These are phyloP conservation scores for Mobula hypostoma DNA, from an alignment of 2,113 vertebrate genomes.

Conservation along the genomic window DNA sequence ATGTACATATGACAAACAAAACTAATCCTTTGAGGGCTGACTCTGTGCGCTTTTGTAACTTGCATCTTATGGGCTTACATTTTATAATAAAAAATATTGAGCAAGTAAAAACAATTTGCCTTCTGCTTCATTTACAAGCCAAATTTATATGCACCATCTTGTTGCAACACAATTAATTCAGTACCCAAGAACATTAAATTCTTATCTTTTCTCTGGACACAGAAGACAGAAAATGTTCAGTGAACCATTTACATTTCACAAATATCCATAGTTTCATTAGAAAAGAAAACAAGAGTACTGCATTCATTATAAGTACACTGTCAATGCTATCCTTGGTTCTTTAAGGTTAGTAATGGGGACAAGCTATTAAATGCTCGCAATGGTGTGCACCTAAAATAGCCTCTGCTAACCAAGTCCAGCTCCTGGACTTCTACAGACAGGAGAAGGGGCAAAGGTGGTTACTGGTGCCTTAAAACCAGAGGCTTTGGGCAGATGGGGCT, in stretches of 20 bases:
- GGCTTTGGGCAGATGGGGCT: too few species aligned
- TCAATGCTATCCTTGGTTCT: too few species aligned
- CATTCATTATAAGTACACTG: too few species aligned
- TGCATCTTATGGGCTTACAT: background rate
- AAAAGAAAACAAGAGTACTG: background rate
- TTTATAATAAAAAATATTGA: background rate
- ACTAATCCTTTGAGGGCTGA: background rate
- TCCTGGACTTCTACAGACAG: too few species aligned
- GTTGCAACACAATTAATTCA: background rate
- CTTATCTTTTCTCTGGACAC: background rate
- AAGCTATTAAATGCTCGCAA: too few species aligned
- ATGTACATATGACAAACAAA: too few species aligned
- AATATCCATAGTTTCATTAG: background rate
- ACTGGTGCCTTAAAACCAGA: too few species aligned
- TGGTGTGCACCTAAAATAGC: too few species aligned
- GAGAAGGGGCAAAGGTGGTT: too few species aligned
- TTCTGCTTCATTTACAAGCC: background rate
- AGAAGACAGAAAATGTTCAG: background rate
- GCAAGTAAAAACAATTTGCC: background rate
- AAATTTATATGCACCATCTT: background rate
- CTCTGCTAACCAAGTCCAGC: too few species aligned
- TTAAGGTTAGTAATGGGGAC: too few species aligned
- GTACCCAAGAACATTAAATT: background rate
- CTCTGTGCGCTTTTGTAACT: background rate
- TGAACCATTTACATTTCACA: background rate